Base-by-base conservation (phyloP, 2,888 invertebrate species). In the Panzeria rudis region DNA sequence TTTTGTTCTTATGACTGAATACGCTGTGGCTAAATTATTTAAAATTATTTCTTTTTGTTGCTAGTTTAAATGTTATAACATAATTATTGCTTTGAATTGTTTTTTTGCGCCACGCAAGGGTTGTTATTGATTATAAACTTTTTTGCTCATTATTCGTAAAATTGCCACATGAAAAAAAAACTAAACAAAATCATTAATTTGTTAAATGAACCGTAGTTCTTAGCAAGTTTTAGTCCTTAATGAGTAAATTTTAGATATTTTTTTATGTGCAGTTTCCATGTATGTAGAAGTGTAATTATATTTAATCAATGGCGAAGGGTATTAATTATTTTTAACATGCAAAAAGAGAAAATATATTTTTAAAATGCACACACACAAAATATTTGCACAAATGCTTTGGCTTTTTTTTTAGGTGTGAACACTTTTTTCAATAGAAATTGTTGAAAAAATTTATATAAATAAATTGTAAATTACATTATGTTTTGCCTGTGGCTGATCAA, bases 121-220 rank as follows among this genome's bases (percentile, higher is more conserved):
- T 66, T 25, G 38, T 13, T 38, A 20, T 56, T 35, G 38, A 50
- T 69, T 73, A n/a, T 5, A 32, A 25, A n/a, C 23, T 35, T 35
- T 69, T 52, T 25, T 32, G n/a, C 11, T 25, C 29, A 52, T 38
- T 50, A 7, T 25, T 32, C 17, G 4, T 13, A 32, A 32, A 62
- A 38, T 71, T 64, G 56, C 47, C 17, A 32, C 23, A 32, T 11
- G 13, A 9, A 11, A 38, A 38, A 68, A 35, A 44, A 38, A 75
- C 20, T 38, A 72, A 56, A 73, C 17, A 52, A 69, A 29, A 44
- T 79, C 59, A 84, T 84, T 84, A 84, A 76, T 61, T 61, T 80
- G 76, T 68, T 80, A 61, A 84, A 84, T 84, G 76, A 77, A 54
- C 47, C 84, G 50, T 72, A 25, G 25, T 72, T 76, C 32, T 52